A percentile compares a stretch with the other conserved stretches of the same genome.
phyloP scores from a whole-genome alignment of 2,797 vertebrate genomes.

The Tapera naevia region DNA sequence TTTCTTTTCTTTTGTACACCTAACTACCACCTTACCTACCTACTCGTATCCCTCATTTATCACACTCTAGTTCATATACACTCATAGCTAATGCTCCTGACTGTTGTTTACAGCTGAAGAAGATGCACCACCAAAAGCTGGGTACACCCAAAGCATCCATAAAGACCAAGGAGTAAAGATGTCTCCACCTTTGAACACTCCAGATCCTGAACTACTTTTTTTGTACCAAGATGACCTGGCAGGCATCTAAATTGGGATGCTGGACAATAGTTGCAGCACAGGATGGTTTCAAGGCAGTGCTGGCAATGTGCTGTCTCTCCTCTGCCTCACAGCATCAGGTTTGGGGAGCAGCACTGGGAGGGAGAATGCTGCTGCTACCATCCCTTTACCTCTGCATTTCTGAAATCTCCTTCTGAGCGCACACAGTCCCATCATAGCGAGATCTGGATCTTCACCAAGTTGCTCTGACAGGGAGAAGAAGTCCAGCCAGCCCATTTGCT shows the following conservation, averaged over 20 bases:
- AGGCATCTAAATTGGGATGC: not conserved
- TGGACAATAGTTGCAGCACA: not conserved
- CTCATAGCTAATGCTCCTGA: not conserved
- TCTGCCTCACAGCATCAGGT: not conserved
- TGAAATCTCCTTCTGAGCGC: not conserved
- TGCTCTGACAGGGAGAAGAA: not conserved
- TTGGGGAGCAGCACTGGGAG: not conserved
- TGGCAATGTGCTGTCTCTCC: fast-evolving
- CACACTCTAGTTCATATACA: not conserved
- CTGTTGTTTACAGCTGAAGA: not conserved
- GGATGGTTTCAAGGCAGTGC: too few relatives aligned
- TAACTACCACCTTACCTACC: not conserved
- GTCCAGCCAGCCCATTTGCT: not conserved
- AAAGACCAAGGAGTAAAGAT: not conserved
- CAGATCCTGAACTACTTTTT: not conserved
- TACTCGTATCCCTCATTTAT: not conserved
- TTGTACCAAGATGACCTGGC: not conserved
- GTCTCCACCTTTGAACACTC: not conserved
- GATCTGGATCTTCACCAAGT: not conserved
- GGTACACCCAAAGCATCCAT: not conserved
- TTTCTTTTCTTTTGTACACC: not conserved
- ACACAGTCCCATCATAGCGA: not conserved
- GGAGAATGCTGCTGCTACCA: not conserved
- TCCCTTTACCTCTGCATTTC: not conserved
- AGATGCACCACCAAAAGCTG: not conserved